phyloP scores from a whole-genome alignment of 2,888 invertebrate genomes.

The Adelognathus sp. region DNA sequence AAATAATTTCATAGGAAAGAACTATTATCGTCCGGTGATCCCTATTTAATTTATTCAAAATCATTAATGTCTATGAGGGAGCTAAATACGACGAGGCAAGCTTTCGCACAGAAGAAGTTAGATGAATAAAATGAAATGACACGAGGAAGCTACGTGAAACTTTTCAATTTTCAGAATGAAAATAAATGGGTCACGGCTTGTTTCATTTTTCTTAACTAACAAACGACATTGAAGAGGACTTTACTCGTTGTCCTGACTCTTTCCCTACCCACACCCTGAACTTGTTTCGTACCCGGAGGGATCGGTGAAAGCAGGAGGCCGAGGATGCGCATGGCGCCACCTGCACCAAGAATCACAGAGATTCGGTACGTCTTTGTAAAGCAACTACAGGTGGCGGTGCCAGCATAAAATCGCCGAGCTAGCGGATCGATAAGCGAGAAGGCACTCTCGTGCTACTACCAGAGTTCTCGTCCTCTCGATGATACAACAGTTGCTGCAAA shows the following conservation, averaged over 20 bases:
- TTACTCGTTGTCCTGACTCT: not conserved
- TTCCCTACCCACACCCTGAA: not conserved
- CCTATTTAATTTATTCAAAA: too few species aligned
- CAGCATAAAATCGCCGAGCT: constrained; percentile 48
- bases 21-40: too few species aligned
- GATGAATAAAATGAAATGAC: too few species aligned
- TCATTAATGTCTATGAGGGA: too few species aligned
- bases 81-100: too few species aligned
- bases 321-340: constrained; percentile 59
- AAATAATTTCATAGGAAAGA: too few species aligned
- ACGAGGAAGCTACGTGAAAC: too few species aligned
- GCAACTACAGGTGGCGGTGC: constrained; percentile 63
- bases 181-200: too few species aligned
- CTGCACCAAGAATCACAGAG: constrained; percentile 53
- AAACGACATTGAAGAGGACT: not conserved
- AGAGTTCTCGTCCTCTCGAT: not conserved
- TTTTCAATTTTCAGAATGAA: too few species aligned
- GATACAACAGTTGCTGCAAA: not conserved
- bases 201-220: not conserved
- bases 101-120: too few species aligned
- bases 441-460: constrained; percentile 32
- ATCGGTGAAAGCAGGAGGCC: constrained; percentile 2
- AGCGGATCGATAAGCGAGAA: constrained; percentile 56
- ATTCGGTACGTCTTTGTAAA: constrained; percentile 55
- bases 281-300: not conserved